phyloP scores from a whole-genome alignment of 2,888 invertebrate species.

The Xestoiulus laeticollis region DNA sequence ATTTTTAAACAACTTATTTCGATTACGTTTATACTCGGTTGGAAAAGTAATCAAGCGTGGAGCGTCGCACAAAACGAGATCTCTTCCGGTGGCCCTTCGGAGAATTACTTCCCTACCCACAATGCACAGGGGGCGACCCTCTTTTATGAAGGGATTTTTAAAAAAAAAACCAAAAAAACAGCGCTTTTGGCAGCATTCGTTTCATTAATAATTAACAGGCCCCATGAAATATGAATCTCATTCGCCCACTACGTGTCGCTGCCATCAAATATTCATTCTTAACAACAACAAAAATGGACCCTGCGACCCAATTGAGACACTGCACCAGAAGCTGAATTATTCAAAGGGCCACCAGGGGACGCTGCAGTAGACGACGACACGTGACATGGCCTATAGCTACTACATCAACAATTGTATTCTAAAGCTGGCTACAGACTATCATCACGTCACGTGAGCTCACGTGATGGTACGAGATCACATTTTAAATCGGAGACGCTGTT shows the following conservation, averaged over 20 bases:
- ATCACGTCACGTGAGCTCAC: no score
- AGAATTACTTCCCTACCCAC: background rate
- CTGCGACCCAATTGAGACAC: background rate
- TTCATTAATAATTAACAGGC: background rate
- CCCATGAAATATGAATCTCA: constrained; percentile 10
- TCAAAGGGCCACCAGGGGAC: background rate
- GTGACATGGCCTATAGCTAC: no score
- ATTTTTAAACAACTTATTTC: constrained; percentile 43
- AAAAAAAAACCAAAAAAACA: background rate
- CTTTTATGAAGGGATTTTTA: background rate
- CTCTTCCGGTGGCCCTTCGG: background rate
- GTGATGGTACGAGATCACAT: no score
- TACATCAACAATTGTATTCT: no score
- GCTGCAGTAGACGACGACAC: no score
- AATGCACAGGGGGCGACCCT: background rate
- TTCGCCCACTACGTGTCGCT: background rate
- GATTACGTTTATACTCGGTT: constrained; percentile 30
- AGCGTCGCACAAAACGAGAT: background rate
- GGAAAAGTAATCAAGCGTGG: constrained; percentile 28
- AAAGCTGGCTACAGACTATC: no score
- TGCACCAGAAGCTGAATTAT: background rate
- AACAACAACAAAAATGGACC: background rate
- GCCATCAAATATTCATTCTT: background rate
- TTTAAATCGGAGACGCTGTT: no score
- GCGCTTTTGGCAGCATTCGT: background rate